phyloP scores from a whole-genome alignment of 2,888 invertebrate genomes.

The Apeira syringaria region DNA sequence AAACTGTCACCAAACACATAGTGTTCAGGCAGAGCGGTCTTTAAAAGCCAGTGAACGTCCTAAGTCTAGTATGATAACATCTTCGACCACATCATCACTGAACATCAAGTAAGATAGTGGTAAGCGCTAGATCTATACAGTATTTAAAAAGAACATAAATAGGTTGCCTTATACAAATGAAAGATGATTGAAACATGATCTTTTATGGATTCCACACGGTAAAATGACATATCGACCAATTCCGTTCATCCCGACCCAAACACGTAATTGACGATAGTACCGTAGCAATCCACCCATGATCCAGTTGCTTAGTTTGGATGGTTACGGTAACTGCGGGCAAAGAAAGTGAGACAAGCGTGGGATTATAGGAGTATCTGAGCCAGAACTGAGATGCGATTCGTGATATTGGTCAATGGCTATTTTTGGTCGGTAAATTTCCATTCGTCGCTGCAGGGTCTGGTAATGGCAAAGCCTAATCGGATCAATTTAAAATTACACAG shows the following conservation, averaged over 20 bases:
- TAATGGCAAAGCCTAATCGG: constrained; percentile 35
- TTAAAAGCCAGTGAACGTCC: no score
- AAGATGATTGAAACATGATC: no score
- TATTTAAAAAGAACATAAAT: no score
- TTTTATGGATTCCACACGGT: constrained; percentile 25
- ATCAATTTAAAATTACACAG: constrained; percentile 29
- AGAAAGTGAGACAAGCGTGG: constrained; percentile 67
- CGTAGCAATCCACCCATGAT: constrained; percentile 55
- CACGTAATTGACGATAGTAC: constrained; percentile 46
- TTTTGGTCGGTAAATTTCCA: constrained; percentile 30
- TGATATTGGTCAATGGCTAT: constrained; percentile 38
- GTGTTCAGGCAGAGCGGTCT: constrained; percentile 37
- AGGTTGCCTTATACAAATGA: no score
- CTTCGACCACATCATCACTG: no score
- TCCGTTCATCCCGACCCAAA: constrained; percentile 33
- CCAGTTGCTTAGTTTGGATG: constrained; percentile 56
- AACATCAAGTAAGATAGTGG: no score
- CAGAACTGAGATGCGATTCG: constrained; percentile 38
- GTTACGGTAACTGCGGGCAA: constrained; percentile 41
- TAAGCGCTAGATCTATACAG: no score
- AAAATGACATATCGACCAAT: constrained; percentile 33
- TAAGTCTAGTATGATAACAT: no score
- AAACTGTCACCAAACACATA: no score
- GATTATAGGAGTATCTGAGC: constrained; percentile 57
- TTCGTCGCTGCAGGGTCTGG: constrained; percentile 30